These are phyloP conservation scores for Drosophila merina DNA, from an alignment of 2,888 invertebrate species.

Conservation along the genomic window DNA sequence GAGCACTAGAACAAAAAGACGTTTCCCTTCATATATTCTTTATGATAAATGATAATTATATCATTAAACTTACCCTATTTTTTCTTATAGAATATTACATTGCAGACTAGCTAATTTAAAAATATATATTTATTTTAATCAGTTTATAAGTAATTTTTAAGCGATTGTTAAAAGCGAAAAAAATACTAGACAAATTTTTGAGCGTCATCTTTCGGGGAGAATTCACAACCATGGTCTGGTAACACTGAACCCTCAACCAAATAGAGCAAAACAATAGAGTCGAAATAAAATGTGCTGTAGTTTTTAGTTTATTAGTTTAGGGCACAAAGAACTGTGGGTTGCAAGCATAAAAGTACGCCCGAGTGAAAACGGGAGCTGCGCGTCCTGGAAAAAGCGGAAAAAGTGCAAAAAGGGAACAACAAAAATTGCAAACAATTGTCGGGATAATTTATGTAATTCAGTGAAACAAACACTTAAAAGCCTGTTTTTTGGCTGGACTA, in stretches of 20 bases:
- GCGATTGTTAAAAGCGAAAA: not conserved
- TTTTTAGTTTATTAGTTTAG: slow-evolving; percentile 33
- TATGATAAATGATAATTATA: no score
- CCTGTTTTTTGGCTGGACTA: not conserved
- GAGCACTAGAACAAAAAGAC: no score
- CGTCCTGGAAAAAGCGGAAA: slow-evolving; percentile 16
- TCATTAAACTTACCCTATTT: no score
- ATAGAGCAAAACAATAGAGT: slow-evolving; percentile 15
- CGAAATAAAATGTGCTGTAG: slow-evolving; percentile 18
- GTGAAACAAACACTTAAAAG: not conserved
- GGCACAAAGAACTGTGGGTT: slow-evolving; percentile 16
- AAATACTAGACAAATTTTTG: not conserved
- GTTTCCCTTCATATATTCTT: no score
- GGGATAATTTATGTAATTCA: slow-evolving; percentile 28
- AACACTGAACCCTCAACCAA: slow-evolving; percentile 6
- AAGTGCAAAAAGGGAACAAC: slow-evolving; percentile 6
- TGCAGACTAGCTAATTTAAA: not conserved
- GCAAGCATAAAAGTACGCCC: not conserved
- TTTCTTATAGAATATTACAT: no score
- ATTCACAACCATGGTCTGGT: not conserved
- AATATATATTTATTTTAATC: not conserved
- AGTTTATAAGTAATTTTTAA: not conserved
- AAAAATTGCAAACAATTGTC: slow-evolving; percentile 1
- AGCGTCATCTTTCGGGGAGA: not conserved
- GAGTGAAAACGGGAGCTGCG: slow-evolving; percentile 16